A percentile compares a stretch with the other conserved stretches of the same genome.
Conservation (phyloP, 1,140 invertebrate species). For the Ylistrum balloti region DNA sequence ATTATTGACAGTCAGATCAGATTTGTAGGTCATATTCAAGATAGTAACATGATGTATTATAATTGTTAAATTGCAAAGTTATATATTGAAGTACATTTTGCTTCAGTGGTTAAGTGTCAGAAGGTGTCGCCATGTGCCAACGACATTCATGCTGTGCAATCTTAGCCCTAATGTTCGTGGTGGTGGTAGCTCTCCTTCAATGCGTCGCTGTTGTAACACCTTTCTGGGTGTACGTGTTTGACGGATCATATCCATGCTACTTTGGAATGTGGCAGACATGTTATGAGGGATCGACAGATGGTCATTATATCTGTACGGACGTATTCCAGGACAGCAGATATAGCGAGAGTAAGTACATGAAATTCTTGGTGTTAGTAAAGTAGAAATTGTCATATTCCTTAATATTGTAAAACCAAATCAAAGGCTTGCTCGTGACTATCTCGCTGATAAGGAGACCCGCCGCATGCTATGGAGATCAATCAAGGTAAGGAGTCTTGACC, state of each 20-base stretch:
- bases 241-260: neutral
- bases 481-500: too few relatives aligned
- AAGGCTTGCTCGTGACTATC: too few relatives aligned
- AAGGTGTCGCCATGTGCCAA: neutral
- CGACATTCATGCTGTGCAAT: neutral
- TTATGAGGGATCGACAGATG: neutral
- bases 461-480: too few relatives aligned
- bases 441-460: too few relatives aligned
- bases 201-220: neutral
- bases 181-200: neutral
- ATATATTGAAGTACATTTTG: neutral
- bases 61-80: too few relatives aligned
- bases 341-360: neutral
- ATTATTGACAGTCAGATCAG: too few relatives aligned
- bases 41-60: too few relatives aligned
- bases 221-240: neutral
- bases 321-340: neutral
- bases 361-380: too few relatives aligned
- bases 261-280: conserved; percentile 15
- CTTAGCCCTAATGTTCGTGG: neutral
- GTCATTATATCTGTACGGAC: neutral
- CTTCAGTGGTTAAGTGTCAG: neutral
- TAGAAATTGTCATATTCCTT: too few relatives aligned
- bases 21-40: too few relatives aligned
- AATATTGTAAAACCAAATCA: too few relatives aligned